Conservation (phyloP, 1,140 invertebrate genomes). For the Pectinophora gossypiella region DNA sequence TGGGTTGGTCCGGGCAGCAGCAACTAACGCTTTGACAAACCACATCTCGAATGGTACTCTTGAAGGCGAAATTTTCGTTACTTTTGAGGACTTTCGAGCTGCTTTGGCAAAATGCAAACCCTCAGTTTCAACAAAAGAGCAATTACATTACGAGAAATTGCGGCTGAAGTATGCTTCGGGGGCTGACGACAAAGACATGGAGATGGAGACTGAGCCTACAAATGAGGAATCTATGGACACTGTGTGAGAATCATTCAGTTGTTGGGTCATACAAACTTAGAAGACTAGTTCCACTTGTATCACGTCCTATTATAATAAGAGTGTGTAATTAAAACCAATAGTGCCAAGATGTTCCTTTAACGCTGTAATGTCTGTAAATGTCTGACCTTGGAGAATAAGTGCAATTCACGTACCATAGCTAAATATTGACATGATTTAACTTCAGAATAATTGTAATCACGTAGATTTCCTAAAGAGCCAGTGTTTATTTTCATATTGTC, state of each 20-base stretch:
- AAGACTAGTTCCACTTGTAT: constrained; percentile 21
- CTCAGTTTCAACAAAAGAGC: constrained; percentile 85
- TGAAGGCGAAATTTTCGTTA: constrained; percentile 61
- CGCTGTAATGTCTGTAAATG: constrained; percentile 9
- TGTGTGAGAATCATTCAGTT: constrained; percentile 45
- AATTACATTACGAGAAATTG: constrained; percentile 78
- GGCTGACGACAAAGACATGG: constrained; percentile 67
- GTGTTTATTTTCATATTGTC: not conserved
- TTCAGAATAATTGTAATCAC: not conserved
- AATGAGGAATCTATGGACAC: constrained; percentile 72
- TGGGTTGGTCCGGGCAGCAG: constrained; percentile 84
- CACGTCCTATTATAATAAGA: constrained; percentile 16
- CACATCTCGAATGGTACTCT: constrained; percentile 59
- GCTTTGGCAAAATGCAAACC: constrained; percentile 87
- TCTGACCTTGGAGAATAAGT: not conserved
- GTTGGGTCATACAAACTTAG: constrained; percentile 28
- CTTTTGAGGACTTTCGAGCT: constrained; percentile 69
- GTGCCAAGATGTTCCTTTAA: constrained; percentile 34
- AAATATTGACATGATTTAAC: not conserved
- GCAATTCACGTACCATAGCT: no score
- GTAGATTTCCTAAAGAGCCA: not conserved
- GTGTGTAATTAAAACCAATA: constrained; percentile 29
- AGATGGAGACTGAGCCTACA: constrained; percentile 68
- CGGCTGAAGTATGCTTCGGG: constrained; percentile 73
- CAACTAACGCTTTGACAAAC: constrained; percentile 82